Percentiles rank a stretch among this genome's conserved stretches.
Evolutionary conservation across 2,888 invertebrate species (phyloP).

Genomic region (Aricia artaxerxes): DNA sequence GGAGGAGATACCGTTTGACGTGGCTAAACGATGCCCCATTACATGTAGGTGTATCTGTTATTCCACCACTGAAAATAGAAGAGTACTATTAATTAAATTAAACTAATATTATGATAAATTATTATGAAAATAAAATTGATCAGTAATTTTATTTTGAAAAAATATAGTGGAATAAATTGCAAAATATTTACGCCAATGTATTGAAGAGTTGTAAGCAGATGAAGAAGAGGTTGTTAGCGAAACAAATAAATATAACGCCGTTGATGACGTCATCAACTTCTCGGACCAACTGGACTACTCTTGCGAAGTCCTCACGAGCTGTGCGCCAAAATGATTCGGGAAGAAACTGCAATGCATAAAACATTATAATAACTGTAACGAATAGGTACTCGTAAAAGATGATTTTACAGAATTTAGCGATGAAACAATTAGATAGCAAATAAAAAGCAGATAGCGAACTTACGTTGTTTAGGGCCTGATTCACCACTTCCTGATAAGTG

Average conservation of each 20-base stretch:
- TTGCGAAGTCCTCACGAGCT: slow-evolving; percentile 81
- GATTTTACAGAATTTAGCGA: too few relatives aligned
- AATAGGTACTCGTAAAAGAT: too few relatives aligned
- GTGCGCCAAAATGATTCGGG: slow-evolving; percentile 59
- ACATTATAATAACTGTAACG: too few relatives aligned
- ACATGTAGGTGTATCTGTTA: not conserved
- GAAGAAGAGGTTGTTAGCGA: slow-evolving; percentile 85
- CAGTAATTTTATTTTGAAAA: too few relatives aligned
- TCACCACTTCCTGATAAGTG: too few relatives aligned
- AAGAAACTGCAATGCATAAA: slow-evolving; percentile 35
- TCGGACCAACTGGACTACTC: slow-evolving; percentile 77
- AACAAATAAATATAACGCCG: slow-evolving; percentile 83
- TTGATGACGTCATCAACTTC: slow-evolving; percentile 82
- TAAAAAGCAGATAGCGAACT: too few relatives aligned
- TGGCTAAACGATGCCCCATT: not conserved
- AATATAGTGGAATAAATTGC: not conserved
- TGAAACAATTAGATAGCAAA: too few relatives aligned
- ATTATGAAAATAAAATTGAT: not conserved
- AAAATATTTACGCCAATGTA: slow-evolving; percentile 79
- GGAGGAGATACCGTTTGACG: too few relatives aligned
- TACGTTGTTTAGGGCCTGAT: too few relatives aligned
- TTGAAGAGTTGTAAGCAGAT: slow-evolving; percentile 85
- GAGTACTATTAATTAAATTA: not conserved
- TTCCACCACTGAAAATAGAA: slow-evolving; percentile 20
- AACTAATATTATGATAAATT: too few relatives aligned